Percentiles rank a stretch among this genome's conserved stretches.
phyloP scores from a whole-genome alignment of 2,113 vertebrate genomes.

The Patagioenas fasciata region DNA sequence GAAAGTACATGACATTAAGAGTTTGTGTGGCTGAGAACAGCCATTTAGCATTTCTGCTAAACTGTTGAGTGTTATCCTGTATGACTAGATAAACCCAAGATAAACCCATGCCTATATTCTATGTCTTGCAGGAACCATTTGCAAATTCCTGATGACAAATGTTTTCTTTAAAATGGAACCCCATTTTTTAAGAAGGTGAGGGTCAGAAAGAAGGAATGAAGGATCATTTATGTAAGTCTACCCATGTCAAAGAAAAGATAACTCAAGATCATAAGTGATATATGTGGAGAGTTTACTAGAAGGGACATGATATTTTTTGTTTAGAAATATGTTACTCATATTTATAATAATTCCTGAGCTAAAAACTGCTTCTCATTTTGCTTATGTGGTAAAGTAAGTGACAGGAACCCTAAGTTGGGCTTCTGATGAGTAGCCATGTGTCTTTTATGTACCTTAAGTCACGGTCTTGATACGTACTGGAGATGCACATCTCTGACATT shows the following conservation, averaged over 20 bases:
- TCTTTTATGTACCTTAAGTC: neutral
- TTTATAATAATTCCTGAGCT: neutral
- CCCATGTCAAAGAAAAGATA: neutral
- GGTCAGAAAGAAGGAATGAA: neutral
- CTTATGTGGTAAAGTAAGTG: neutral
- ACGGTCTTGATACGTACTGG: neutral
- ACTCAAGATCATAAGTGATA: neutral
- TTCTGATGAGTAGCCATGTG: neutral
- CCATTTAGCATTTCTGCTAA: neutral
- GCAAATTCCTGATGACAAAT: neutral
- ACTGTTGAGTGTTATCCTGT: neutral
- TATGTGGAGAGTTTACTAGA: neutral
- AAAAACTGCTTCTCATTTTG: neutral
- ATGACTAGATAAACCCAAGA: neutral
- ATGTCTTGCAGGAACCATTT: neutral
- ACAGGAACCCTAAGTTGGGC: neutral
- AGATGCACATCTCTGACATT: neutral
- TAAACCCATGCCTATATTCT: neutral
- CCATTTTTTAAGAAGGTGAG: neutral
- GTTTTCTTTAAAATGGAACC: neutral
- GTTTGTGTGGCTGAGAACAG: neutral
- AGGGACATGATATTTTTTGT: neutral
- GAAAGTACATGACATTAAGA: neutral
- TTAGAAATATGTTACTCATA: neutral
- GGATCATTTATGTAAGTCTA: neutral